Evolutionary conservation across 2,888 invertebrate species (phyloP), one percentile per base, ranked within the genome.

Genomic region (Ichneumoninae sp.): DNA sequence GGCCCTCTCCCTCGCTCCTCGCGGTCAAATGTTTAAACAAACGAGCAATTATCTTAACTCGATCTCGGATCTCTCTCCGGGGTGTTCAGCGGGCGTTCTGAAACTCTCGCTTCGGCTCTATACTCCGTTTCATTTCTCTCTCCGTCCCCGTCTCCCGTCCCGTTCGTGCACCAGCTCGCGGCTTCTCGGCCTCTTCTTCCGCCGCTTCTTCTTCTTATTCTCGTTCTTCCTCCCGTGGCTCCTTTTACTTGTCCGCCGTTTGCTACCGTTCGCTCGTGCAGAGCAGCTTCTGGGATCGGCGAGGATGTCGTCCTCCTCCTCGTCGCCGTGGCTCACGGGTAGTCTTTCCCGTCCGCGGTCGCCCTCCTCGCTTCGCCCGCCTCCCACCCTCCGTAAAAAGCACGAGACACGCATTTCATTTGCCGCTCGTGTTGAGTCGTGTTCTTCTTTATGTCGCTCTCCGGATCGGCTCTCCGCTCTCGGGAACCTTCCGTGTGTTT

Each of bases 31-130:
- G 91, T 93, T 93, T 92, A 93, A 93, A 93, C 92, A 93, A 93
- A 93, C 92, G 92, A 91, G 91, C 91, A 93, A 93, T 93, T 93
- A 93, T 93, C 92, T 92, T 91, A 92, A 92, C 92, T 92, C 91
- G 92, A 93, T 93, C 92, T 92, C 87, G 85, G 88, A 92, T 92
- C 92, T 91, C 77, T 80, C 85, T 85, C 80, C 88, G 75, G 87
- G 88, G 88, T 89, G 88, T 89, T 87, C 83, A 57, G 66, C 66
- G 85, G 82, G 79, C 83, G 75, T 74, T 77, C 82, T 85, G 70
- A 70, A 81, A 71, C 75, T 60, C 57, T 36, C 63, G 33, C 33
- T 79, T 33, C 33, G 22, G 30, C 16, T 84, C 80, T 57, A 80
- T 87, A 82, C 69, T 76, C 78, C 75, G 68, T 80, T 85, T 80